A percentile compares a stretch with the other conserved stretches of the same genome.
These are phyloP conservation scores for Drosophila parthenogenetica DNA, from an alignment of 2,888 invertebrate species.

Conservation along the genomic window DNA sequence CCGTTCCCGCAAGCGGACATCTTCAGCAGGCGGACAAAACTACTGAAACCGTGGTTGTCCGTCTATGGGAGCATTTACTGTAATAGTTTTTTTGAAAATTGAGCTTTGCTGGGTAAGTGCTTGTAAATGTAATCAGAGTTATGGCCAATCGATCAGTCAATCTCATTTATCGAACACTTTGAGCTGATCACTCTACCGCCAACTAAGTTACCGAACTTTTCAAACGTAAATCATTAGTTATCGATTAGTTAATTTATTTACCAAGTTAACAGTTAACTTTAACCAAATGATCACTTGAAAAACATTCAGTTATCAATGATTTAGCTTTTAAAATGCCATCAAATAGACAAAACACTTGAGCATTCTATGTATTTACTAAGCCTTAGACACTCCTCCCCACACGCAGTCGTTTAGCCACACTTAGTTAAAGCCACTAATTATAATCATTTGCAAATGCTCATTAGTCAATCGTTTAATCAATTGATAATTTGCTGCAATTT, in stretches of 20 bases:
- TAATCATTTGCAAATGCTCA: neutral
- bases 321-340: constrained; percentile 5
- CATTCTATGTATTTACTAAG: neutral
- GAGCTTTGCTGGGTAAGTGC: too few relatives aligned
- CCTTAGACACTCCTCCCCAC: neutral
- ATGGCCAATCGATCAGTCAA: neutral
- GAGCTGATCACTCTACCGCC: too few relatives aligned
- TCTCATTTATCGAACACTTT: neutral
- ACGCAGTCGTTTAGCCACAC: neutral
- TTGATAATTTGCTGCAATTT: neutral
- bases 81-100: too few relatives aligned
- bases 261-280: neutral
- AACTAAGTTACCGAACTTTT: neutral
- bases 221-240: neutral
- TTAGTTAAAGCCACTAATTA: neutral
- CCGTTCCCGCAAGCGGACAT: too few relatives aligned
- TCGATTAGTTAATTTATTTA: neutral
- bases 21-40: too few relatives aligned
- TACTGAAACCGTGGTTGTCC: too few relatives aligned
- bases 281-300: neutral
- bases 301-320: constrained; percentile 5
- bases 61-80: too few relatives aligned
- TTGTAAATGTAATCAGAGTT: too few relatives aligned
- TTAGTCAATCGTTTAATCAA: neutral
- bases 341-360: constrained; percentile 6